Base-by-base conservation (phyloP, 2,888 invertebrate species). In the Sinelater perroti region DNA sequence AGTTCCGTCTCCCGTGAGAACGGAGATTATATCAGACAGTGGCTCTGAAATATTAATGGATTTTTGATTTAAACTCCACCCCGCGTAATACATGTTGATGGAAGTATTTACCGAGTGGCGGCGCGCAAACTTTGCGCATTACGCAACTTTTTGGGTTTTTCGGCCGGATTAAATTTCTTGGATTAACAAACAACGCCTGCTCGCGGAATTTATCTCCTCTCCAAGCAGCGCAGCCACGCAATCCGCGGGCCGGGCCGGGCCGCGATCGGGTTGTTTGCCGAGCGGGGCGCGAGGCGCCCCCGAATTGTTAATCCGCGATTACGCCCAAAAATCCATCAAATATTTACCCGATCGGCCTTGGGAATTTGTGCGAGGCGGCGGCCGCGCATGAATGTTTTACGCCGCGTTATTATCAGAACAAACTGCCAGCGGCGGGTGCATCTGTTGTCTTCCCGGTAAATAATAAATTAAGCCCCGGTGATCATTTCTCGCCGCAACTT, bases 1-100 rank as follows among this genome's bases (percentile, higher is more conserved):
- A 59, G 59, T 59, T 58, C 58, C 51, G 40, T 59, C 54, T 59
- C 59, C 59, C 59, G 40, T 45, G 59, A 59, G 59, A 51, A 59
- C 50, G 55, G 55, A 59, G 59, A 59, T 59, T 59, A 59, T 59
- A 59, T 59, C 59, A 59, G 59, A 59, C 59, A 59, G 55, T 59
- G 46, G 59, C 59, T 58, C 59, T 59, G 59, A 59, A 59, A 59
- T 59, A 59, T 59, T 59, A 59, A 59, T 59, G 59, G 59, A 59
- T 59, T 59, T 59, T 59, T 59, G 59, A 59, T 59, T 59, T 59
- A 59, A 59, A 55, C 59, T 59, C 59, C 54, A 59, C 44, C 49
- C 28, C 55, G 50, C 55, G 45, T 55, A 59, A 59, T 59, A 59
- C 59, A 59, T 59, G 59, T 55, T 59, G 59, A 59, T 59, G 59